Evolutionary conservation across 2,113 vertebrate species (phyloP), one percentile per base, ranked within the genome.

Genomic region (Pycnonotus jocosus): DNA sequence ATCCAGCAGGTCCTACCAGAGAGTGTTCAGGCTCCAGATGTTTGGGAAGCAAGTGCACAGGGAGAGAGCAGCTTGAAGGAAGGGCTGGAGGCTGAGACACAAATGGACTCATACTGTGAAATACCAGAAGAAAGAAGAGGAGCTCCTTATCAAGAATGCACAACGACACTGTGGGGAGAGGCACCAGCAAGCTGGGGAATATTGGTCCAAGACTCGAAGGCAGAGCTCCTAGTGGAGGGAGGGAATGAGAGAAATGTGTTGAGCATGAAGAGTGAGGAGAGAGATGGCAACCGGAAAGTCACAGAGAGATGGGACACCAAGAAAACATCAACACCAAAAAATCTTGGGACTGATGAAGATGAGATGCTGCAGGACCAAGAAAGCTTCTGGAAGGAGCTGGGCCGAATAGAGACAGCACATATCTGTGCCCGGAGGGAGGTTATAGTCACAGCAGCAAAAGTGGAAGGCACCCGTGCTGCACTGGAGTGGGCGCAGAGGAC

Each of bases 401-500:
- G 11, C 31, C 68, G 0, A 73, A 56, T 96, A 21, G 20, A 92
- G 48, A 90, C 37, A 31, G 74, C 88, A 25, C 9, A 3, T 25
- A 91, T 96, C 81, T 94, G 83, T 68, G 93, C 57, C 33, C 78
- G 7, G 64, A 92, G 44, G 44, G 73, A 76, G 37, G 22, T 85
- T 57, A 93, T 74, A 48, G 51, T 77, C 76, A 85, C 28, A 5
- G 69, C 74, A n/a, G 95, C 96, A 71, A 54, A 87, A 71, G 91
- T 95, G 56, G 92, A 95, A 42, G 95, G 93, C 3, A 27, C 74
- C 38, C 2, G 11, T 58, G 78, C 93, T 40, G 86, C 28, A 0
- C 23, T 96, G 78, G 58, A 96, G 47, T 96, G 94, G 83, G 86
- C 44, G 37, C 65, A 91, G 74, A 92, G 37, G 62, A 79, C 90